Evolutionary conservation across 2,888 invertebrate genomes (phyloP).

Genomic region (Slavum lentiscoides): DNA sequence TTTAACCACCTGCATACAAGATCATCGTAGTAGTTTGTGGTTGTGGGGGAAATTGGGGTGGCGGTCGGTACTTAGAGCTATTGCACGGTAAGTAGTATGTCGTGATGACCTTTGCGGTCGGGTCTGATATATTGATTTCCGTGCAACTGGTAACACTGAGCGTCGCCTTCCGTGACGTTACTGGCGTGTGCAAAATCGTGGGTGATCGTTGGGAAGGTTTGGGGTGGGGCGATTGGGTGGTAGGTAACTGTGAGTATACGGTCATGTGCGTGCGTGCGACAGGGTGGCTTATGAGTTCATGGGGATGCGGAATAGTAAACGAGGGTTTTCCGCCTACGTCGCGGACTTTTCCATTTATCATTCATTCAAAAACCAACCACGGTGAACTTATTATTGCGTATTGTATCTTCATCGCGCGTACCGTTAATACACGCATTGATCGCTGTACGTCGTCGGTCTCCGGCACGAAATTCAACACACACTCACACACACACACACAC

Average conservation of each 20-base stretch:
- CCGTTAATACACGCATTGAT: slow-evolving; percentile 1
- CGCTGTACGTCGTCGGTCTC: no score
- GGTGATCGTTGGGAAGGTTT: not conserved
- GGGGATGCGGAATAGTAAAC: not conserved
- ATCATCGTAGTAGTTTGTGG: not conserved
- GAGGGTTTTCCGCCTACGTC: slow-evolving; percentile 29
- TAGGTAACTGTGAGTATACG: not conserved
- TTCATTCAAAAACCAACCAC: slow-evolving; percentile 38
- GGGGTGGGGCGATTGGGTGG: not conserved
- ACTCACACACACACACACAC: no score
- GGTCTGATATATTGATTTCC: slow-evolving; percentile 41
- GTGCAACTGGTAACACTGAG: slow-evolving; percentile 51
- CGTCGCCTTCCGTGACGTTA: slow-evolving; percentile 17
- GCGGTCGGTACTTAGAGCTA: no score
- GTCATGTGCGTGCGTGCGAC: not conserved
- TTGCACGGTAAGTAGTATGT: not conserved
- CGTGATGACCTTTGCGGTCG: slow-evolving; percentile 35
- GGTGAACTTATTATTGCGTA: not conserved
- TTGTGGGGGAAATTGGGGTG: not conserved
- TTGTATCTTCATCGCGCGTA: slow-evolving; percentile 23
- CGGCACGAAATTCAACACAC: no score
- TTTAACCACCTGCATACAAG: not conserved
- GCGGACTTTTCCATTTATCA: slow-evolving; percentile 17
- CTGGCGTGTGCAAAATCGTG: not conserved
- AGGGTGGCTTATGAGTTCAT: no score